Conservation (phyloP, 2,888 invertebrate species). For the Agonopterix subpropinquella region DNA sequence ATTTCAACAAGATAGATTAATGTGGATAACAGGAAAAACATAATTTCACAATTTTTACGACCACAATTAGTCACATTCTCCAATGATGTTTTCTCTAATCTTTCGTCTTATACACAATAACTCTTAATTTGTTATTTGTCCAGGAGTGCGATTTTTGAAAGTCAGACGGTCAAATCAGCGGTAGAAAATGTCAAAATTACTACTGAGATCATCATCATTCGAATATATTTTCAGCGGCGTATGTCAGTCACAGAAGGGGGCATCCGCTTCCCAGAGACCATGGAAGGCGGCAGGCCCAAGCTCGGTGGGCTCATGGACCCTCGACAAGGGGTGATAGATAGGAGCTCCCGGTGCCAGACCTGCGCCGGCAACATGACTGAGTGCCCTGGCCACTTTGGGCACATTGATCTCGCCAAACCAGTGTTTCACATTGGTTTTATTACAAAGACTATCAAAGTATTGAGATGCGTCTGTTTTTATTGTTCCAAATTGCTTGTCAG, state of each 20-base stretch:
- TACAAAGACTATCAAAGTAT: constrained; percentile 96
- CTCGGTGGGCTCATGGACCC: constrained; percentile 99
- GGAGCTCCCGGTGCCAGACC: constrained; percentile 94
- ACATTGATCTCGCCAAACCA: constrained; percentile 98
- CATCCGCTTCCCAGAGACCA: constrained; percentile 96
- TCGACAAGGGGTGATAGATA: constrained; percentile 97
- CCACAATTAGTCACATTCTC: too few relatives aligned
- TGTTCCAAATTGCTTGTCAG: constrained; percentile 98
- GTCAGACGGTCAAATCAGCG: too few relatives aligned
- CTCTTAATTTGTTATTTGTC: too few relatives aligned
- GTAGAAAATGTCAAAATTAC: too few relatives aligned
- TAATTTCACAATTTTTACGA: too few relatives aligned
- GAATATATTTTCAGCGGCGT: constrained; percentile 81
- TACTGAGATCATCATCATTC: too few relatives aligned
- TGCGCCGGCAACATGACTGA: constrained; percentile 99
- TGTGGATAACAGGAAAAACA: too few relatives aligned
- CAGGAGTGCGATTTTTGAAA: not conserved
- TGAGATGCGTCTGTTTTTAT: constrained; percentile 99
- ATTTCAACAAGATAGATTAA: too few relatives aligned
- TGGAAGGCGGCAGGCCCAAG: constrained; percentile 99
- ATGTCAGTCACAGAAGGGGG: constrained; percentile 99
- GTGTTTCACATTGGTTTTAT: constrained; percentile 99
- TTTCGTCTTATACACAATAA: too few relatives aligned
- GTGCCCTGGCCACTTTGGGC: constrained; percentile 99
- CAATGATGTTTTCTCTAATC: too few relatives aligned